Evolutionary conservation across 1,140 invertebrate genomes (phyloP).

Genomic region (Drosophila simulans): DNA sequence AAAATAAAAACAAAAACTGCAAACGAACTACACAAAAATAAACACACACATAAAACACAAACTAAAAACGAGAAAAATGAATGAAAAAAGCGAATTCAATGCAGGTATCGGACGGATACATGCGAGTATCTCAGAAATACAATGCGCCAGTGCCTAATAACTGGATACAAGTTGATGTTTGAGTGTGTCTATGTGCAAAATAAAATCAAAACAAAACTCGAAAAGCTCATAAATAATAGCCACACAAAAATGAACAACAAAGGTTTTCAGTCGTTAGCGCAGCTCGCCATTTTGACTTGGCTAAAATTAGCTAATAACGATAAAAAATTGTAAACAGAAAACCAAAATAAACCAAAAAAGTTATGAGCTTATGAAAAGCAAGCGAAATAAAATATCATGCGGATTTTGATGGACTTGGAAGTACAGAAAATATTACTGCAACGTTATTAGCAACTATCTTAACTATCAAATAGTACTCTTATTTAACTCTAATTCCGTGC

Average conservation of each 20-base stretch:
- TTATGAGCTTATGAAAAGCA: constrained; percentile 42
- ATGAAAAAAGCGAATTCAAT: constrained; percentile 54
- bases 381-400: constrained; percentile 10
- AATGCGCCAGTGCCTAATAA: constrained; percentile 47
- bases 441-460: no score
- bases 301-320: constrained; percentile 77
- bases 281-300: constrained; percentile 69
- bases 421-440: neutral
- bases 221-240: constrained; percentile 62
- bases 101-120: constrained; percentile 44
- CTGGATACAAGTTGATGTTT: constrained; percentile 43
- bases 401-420: neutral
- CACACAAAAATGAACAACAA: constrained; percentile 41
- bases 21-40: neutral
- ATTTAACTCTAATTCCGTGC: no score
- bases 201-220: constrained; percentile 53
- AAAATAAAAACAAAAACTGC: neutral
- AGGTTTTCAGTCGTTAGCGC: constrained; percentile 58
- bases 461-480: no score
- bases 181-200: constrained; percentile 41
- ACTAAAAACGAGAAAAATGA: constrained; percentile 60
- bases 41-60: constrained; percentile 26
- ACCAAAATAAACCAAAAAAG: constrained; percentile 48
- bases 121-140: constrained; percentile 46
- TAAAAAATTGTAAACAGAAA: constrained; percentile 53